Base-by-base conservation (phyloP, 92 coral and sea anemone species). In the Siderastrea siderea region DNA sequence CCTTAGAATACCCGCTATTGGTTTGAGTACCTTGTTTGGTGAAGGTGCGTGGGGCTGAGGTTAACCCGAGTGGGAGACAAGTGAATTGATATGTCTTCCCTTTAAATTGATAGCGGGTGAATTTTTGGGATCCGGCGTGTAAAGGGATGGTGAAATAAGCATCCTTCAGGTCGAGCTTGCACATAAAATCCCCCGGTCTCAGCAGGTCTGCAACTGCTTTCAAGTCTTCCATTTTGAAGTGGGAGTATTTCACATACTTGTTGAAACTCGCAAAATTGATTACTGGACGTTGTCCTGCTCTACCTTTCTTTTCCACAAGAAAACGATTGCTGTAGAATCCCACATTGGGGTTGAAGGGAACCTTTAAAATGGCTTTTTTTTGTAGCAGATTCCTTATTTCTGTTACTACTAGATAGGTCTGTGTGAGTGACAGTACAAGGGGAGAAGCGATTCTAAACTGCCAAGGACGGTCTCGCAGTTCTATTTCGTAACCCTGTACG, bases 191-290 rank as follows among this genome's bases (percentile, higher is more conserved):
- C 74, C 75, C 77, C 51, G 63, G 65, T 47, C 79, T 73, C 57
- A 81, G 46, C 2, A 88, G 62, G 58, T 83, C 79, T 8, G 79
- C 62, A 46, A 88, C 71, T 13, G 82, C 54, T 50, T 58, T 71
- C 17, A 88, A 61, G 65, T 82, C 86, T 62, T 88, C 92, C 92
- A 88, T 88, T 67, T 88, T 88, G 92, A 88, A 88, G 72, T 88
- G 88, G 43, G 16, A 50, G 47, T 54, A 54, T 4, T 82, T 67
- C 49, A 87, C 83, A 69, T 26, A 87, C 44, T 51, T 67, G 90
- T 79, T 70, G 47, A 81, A 47, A 12, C 62, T 15, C 45, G 87
- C 55, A 3, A 88, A 75, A 48, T 71, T 76, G 44, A 87, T 60
- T 13, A 81, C 81, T 43, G 87, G 91, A 3, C 87, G 52, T 44